Evolutionary conservation across 2,888 invertebrate genomes (phyloP).

Genomic region (Trissonchulus sp.): DNA sequence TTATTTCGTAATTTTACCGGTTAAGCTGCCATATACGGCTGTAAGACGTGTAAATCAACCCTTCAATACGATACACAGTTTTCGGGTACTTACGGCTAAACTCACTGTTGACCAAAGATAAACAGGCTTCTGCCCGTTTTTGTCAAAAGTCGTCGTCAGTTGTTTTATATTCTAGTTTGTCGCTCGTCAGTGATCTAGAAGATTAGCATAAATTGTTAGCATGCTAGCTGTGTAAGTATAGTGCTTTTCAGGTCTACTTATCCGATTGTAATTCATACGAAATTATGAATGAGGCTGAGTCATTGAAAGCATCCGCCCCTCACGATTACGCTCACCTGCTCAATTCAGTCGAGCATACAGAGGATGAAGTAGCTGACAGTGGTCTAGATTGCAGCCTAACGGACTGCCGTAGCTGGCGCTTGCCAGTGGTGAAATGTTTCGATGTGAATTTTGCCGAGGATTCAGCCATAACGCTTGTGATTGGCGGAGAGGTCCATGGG

Average conservation of each 20-base stretch:
- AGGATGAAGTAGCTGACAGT: conserved; percentile 30
- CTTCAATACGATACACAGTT: too few relatives aligned
- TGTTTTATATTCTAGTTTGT: too few relatives aligned
- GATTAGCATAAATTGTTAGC: too few relatives aligned
- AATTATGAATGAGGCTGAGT: conserved; percentile 27
- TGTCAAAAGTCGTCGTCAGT: too few relatives aligned
- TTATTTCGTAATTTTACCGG: too few relatives aligned
- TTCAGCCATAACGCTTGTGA: conserved; percentile 64
- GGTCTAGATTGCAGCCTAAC: conserved; percentile 32
- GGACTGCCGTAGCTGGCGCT: conserved; percentile 25
- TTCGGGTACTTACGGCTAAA: too few relatives aligned
- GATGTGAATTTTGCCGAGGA: conserved; percentile 46
- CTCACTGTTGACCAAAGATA: too few relatives aligned
- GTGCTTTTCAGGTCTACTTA: conserved; percentile 28
- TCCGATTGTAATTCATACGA: conserved; percentile 34
- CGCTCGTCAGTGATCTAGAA: too few relatives aligned
- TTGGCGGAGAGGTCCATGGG: conserved; percentile 84
- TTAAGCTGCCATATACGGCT: too few relatives aligned
- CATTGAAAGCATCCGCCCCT: conserved; percentile 22
- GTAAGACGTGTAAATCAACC: too few relatives aligned
- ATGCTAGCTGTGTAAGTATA: too few relatives aligned
- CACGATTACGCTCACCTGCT: neutral
- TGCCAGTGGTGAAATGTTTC: conserved; percentile 39
- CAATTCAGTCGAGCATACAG: neutral
- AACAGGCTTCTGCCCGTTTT: too few relatives aligned